phyloP scores from a whole-genome alignment of 2,797 vertebrate genomes.

The Sebastes hubbsi region DNA sequence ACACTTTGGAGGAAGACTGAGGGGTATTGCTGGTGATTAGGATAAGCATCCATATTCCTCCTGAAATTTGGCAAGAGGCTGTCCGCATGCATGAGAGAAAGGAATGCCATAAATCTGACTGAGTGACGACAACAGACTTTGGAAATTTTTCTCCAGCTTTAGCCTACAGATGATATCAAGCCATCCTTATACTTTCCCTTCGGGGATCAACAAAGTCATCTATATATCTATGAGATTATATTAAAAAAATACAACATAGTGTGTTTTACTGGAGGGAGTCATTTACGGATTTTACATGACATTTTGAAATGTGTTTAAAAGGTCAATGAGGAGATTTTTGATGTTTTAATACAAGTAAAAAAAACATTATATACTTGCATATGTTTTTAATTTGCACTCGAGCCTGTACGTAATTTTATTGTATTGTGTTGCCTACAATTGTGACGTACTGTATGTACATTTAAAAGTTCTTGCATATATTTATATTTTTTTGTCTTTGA shows the following conservation, averaged over 20 bases:
- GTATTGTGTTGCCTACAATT: background rate
- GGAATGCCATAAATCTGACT: slow-evolving; percentile 68
- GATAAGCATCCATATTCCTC: slow-evolving; percentile 59
- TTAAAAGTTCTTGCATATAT: background rate
- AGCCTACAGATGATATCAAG: background rate
- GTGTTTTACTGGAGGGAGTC: background rate
- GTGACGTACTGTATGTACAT: background rate
- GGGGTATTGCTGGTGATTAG: slow-evolving; percentile 68
- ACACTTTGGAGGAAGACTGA: slow-evolving; percentile 56
- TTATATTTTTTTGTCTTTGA: background rate
- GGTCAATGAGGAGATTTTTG: background rate
- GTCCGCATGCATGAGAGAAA: slow-evolving; percentile 36
- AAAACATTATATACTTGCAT: background rate
- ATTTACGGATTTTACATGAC: background rate
- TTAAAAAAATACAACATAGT: background rate
- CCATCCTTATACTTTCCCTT: background rate
- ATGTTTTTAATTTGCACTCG: background rate
- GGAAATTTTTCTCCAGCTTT: slow-evolving; percentile 44
- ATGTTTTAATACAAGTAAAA: background rate
- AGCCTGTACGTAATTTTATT: no score
- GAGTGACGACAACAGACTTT: slow-evolving; percentile 61
- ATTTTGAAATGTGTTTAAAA: background rate
- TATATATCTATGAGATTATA: background rate
- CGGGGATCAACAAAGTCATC: no score
- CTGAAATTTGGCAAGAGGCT: slow-evolving; percentile 50